Evolutionary conservation across 2,888 invertebrate species (phyloP).

Genomic region (Boloria selene): DNA sequence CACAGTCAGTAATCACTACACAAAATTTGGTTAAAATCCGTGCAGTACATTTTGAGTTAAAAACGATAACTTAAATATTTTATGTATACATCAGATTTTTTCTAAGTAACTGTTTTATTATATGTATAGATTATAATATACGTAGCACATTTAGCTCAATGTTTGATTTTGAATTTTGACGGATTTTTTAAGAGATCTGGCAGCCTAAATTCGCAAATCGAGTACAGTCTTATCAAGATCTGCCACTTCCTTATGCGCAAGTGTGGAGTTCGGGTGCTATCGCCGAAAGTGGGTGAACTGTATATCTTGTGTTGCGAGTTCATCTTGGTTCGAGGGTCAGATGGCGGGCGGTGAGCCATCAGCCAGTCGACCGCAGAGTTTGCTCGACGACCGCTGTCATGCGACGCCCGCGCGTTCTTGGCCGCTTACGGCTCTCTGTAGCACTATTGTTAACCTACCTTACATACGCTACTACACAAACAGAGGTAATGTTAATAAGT

Average conservation of each 20-base stretch:
- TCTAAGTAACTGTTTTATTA: too few species aligned
- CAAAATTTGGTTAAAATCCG: too few species aligned
- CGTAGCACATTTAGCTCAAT: neutral
- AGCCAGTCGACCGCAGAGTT: conserved; percentile 59
- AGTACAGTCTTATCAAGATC: conserved; percentile 42
- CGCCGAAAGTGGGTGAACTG: conserved; percentile 76
- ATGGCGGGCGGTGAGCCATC: conserved; percentile 62
- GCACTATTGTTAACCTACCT: conserved; percentile 27
- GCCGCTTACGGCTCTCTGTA: conserved; percentile 40
- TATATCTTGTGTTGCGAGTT: conserved; percentile 68
- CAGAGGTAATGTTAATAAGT: conserved; percentile 33
- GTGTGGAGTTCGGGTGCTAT: conserved; percentile 58
- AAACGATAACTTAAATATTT: too few species aligned
- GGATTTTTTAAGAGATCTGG: conserved; percentile 4
- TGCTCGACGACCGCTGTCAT: conserved; percentile 62
- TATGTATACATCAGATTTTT: too few species aligned
- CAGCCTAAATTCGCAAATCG: conserved; percentile 38
- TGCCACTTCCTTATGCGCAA: conserved; percentile 60
- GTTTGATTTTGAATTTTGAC: neutral
- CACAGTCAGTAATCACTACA: too few species aligned
- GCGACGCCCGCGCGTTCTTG: conserved; percentile 54
- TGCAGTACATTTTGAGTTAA: too few species aligned
- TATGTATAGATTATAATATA: too few species aligned
- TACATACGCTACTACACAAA: conserved; percentile 20
- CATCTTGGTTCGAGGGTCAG: conserved; percentile 73